Evolutionary conservation across 2,888 invertebrate genomes (phyloP).

Genomic region (Macaria notata): DNA sequence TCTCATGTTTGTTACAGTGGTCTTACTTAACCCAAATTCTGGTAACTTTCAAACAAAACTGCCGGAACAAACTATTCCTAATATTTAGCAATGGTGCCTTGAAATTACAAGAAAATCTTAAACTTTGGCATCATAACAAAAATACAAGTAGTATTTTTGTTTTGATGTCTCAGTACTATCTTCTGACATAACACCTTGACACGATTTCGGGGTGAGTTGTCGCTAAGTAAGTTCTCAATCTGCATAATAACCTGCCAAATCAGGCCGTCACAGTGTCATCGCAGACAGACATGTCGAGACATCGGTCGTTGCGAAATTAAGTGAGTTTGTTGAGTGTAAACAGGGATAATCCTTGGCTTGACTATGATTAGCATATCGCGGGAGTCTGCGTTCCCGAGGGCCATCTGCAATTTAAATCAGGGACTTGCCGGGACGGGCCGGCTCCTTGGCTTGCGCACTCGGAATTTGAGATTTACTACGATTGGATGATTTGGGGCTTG

Average conservation of each 20-base stretch:
- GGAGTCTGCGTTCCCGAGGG: conserved; percentile 76
- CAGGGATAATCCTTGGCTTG: conserved; percentile 82
- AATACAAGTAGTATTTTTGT: too few relatives aligned
- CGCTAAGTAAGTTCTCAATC: conserved; percentile 22
- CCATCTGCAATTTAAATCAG: conserved; percentile 82
- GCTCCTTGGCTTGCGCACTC: conserved; percentile 74
- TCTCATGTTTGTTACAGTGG: too few relatives aligned
- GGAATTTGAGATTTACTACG: conserved; percentile 79
- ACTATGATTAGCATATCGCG: conserved; percentile 82
- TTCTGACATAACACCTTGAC: too few relatives aligned
- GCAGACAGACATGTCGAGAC: conserved; percentile 66
- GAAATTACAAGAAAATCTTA: too few relatives aligned
- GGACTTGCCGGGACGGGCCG: conserved; percentile 74
- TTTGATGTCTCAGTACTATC: too few relatives aligned
- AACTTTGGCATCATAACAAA: too few relatives aligned
- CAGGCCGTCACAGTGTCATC: conserved; percentile 18
- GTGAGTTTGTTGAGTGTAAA: conserved; percentile 82
- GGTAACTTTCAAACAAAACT: too few relatives aligned
- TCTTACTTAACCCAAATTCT: too few relatives aligned
- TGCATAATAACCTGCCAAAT: conserved; percentile 33
- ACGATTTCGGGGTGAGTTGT: too few relatives aligned
- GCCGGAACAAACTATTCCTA: too few relatives aligned
- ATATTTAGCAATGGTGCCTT: too few relatives aligned
- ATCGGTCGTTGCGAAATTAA: conserved; percentile 78
- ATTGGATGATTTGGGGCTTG: conserved; percentile 78